Evolutionary conservation across 2,797 vertebrate species (phyloP).

Genomic region (Ctenochaetus hawaiiensis): DNA sequence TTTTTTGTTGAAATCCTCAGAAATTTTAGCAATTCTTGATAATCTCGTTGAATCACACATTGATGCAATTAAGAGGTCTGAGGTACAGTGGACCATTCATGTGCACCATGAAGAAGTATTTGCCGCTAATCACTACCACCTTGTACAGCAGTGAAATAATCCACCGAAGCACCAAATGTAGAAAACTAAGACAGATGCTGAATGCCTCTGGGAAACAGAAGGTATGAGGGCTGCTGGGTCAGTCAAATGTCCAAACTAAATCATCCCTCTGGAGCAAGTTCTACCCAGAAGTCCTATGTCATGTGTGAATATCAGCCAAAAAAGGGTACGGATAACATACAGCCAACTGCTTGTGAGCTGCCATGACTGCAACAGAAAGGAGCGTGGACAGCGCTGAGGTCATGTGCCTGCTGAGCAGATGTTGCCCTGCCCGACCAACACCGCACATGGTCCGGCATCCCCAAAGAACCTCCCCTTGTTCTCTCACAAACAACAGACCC

Average conservation of each 20-base stretch:
- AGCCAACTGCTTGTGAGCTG: constrained; percentile 55
- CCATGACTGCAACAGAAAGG: constrained; percentile 61
- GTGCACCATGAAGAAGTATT: constrained; percentile 43
- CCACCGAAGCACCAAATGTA: constrained; percentile 47
- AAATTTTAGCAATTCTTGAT: constrained; percentile 35
- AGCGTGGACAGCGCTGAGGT: constrained; percentile 59
- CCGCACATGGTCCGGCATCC: constrained; percentile 48
- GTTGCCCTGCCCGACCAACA: constrained; percentile 61
- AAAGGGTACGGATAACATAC: constrained; percentile 50
- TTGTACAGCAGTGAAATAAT: constrained; percentile 58
- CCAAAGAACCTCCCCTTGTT: constrained; percentile 57
- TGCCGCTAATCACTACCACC: constrained; percentile 73
- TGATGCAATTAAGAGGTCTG: constrained; percentile 58
- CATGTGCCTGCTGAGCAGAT: constrained; percentile 78
- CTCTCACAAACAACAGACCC: constrained; percentile 52
- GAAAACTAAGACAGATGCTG: constrained; percentile 60
- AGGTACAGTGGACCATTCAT: constrained; percentile 66
- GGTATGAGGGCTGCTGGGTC: constrained; percentile 23
- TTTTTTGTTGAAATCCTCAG: constrained; percentile 16
- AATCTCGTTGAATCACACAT: constrained; percentile 49
- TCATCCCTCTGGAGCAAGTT: constrained; percentile 19
- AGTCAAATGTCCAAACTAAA: constrained; percentile 34
- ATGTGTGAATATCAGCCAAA: constrained; percentile 42
- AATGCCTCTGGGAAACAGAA: constrained; percentile 24
- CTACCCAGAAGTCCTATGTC: constrained; percentile 41